Evolutionary conservation across 1,140 invertebrate species (phyloP).

Genomic region (Drosophila elegans): DNA sequence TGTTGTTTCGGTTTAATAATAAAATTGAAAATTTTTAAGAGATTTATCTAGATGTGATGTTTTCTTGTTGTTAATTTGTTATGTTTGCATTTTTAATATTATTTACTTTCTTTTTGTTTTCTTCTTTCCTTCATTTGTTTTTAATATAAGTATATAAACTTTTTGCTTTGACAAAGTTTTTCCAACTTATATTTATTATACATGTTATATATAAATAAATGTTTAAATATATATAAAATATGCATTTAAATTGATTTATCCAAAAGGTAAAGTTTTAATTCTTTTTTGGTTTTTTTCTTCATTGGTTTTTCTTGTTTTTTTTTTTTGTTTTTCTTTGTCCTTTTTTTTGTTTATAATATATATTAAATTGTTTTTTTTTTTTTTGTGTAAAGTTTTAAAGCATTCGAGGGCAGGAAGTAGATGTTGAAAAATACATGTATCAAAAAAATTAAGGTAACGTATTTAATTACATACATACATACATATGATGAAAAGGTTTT

Average conservation of each 20-base stretch:
- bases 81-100: conserved; percentile 75
- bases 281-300: conserved; percentile 41
- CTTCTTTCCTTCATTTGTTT: conserved; percentile 41
- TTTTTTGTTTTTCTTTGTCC: conserved; percentile 36
- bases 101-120: conserved; percentile 56
- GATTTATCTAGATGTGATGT: conserved; percentile 83
- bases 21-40: conserved; percentile 83
- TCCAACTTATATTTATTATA: conserved; percentile 72
- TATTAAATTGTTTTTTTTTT: conserved; percentile 54
- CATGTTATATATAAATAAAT: conserved; percentile 77
- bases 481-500: conserved; percentile 50
- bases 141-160: conserved; percentile 81
- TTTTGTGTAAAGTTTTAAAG: conserved; percentile 80
- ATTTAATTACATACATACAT: conserved; percentile 65
- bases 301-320: conserved; percentile 48
- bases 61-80: conserved; percentile 68
- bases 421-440: conserved; percentile 82
- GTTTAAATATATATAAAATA: conserved; percentile 82
- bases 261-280: conserved; percentile 82
- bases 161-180: conserved; percentile 76
- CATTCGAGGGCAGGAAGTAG: conserved; percentile 82
- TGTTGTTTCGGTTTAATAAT: conserved; percentile 76
- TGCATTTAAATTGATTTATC: conserved; percentile 81
- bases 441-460: conserved; percentile 76
- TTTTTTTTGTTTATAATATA: conserved; percentile 45